Base-by-base conservation (phyloP, 2,797 vertebrate genomes). In the Tragopan temminckii region DNA sequence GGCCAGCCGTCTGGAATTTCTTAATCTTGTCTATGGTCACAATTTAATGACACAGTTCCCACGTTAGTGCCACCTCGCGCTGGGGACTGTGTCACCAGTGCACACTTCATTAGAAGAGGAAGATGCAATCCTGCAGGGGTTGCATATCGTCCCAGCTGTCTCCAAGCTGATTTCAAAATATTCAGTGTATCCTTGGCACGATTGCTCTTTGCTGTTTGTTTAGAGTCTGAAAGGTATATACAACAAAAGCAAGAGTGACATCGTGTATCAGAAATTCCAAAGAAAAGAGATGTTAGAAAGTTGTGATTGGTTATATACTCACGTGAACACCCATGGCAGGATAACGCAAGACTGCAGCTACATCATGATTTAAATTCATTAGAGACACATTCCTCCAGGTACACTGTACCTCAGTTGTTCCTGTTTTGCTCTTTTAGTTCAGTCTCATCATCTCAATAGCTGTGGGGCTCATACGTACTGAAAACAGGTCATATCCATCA, bases 391-490 rank as follows among this genome's bases (percentile, higher is more conserved):
- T 71, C 40, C 24, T 64, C 19, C 55, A 35, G 3, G 48, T 85
- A 63, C 74, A n/a, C 25, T 14, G 13, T n/a, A 45, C 42, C 21
- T 42, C 5, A 7, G 0, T 40, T 79, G 20, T 46, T 90, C 8
- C 20, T 80, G 12, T 16, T 89, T 4, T 33, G 9, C 21, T 74
- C 29, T 84, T 80, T 42, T 13, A 66, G 17, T 40, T 91, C 58
- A 35, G 42, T 86, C 70, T 80, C 16, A 23, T 5, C 11, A 58
- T 9, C 13, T 82, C 4, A 77, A 50, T 24, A 52, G 66, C 46
- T 16, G 9, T 42, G 53, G 57, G 14, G 6, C 9, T 83, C 1
- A 0, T 15, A 25, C 13, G 15, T 57, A 33, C 27, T 45, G 29
- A 63, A 91, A 83, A 15, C 19, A 52, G 46, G 27, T 61, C 57